Base-by-base conservation (phyloP, 2,888 invertebrate species). In the Loripinus fragilis region DNA sequence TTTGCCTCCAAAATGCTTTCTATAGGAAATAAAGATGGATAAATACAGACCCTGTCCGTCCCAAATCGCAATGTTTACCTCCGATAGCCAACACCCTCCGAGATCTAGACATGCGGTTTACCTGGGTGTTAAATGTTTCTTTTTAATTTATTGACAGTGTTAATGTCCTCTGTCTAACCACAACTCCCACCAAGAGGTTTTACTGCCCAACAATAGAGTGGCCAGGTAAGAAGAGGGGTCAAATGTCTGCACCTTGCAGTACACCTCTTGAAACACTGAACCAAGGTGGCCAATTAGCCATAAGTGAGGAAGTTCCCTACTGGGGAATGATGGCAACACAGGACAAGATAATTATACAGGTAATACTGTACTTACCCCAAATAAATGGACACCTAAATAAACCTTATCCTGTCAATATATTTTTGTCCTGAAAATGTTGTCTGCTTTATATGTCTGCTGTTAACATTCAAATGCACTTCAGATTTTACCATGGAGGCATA, bases 151-250 rank as follows among this genome's bases (percentile, higher is more conserved):
- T 52, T 52, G 52, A 52, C 25, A 25, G 28, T 52, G 60, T 60
- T 17, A 60, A 60, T 30, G 3, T 30, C 17, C 17, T 2, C 10
- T 28, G 23, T 5, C 20, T 33, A 25, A 28, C 3, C 52, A 23
- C 23, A 23, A 28, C 5, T 15, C 25, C 52, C 52, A 8, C 8
- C 45, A 12, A 45, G 3, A 17, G 20, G 3, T 45, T 45, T 45
- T 15, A 45, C 7, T 52, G 60, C 10, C 60, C 60, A 60, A 30
- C 60, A 60, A 33, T 28, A 60, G 30, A 17, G 2, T 20, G 30
- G 28, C 60, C 30, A 60, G 3, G 60, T 60, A 60, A 33, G 60
- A 60, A 60, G 52, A 60, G 60, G n/a, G 60, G 60, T 60, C 60
- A 60, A 12, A 60, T 15, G 23, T 10, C 20, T 60, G 60, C 20